Evolutionary conservation across 2,797 vertebrate species (phyloP).

Genomic region (Cynodonichthys magdalenae): DNA sequence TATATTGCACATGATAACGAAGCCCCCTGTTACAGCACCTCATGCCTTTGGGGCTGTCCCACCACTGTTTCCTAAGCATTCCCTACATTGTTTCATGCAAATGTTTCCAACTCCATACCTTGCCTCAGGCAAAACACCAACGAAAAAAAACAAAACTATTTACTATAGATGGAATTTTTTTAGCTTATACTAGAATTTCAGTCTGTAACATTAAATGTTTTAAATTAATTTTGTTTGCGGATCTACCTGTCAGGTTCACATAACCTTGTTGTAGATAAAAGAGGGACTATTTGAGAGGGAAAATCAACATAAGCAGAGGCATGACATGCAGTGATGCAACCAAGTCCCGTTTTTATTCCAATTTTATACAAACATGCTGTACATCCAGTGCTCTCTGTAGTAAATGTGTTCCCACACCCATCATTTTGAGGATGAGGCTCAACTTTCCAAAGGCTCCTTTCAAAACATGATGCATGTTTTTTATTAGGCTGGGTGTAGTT

Average conservation of each 20-base stretch:
- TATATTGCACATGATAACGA: conserved; percentile 72
- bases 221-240: background rate
- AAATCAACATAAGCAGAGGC: conserved; percentile 7
- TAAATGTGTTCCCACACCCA: conserved; percentile 60
- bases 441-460: conserved; percentile 69
- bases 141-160: too few relatives aligned
- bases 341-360: conserved; percentile 27
- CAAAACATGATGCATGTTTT: conserved; percentile 60
- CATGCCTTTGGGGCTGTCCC: conserved; percentile 72
- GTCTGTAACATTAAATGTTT: too few relatives aligned
- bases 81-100: conserved; percentile 62
- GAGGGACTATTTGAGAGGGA: conserved; percentile 1
- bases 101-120: background rate
- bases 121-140: background rate
- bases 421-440: conserved; percentile 62
- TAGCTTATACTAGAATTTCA: too few relatives aligned
- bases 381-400: conserved; percentile 33
- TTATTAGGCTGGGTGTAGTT: conserved; percentile 63
- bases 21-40: conserved; percentile 58
- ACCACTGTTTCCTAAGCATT: conserved; percentile 70
- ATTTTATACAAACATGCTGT: conserved; percentile 40
- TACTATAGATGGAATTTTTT: too few relatives aligned
- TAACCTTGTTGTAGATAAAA: background rate
- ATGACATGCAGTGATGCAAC: conserved; percentile 25
- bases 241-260: conserved; percentile 9